Evolutionary conservation across 2,888 invertebrate species (phyloP), one percentile per base, ranked within the genome.

Genomic region (Drosophila quinaria): DNA sequence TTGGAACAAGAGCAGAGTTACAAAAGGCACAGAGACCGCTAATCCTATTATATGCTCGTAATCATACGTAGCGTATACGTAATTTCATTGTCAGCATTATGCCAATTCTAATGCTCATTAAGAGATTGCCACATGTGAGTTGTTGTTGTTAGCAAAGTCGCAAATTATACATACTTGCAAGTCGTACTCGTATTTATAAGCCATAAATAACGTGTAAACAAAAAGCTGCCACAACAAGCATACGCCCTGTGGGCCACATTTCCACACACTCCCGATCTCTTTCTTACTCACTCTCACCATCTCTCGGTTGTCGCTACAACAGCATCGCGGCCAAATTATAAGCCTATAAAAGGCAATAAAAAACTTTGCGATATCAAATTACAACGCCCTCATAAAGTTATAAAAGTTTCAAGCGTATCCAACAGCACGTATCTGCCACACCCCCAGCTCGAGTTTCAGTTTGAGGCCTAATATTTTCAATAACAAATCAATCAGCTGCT

Each of bases 321-420:
- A 89, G 74, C 89, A 85, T 89, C 89, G 87, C 84, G 87, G 85
- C 84, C 89, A 89, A 85, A 85, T 85, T 85, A 85, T 85, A 85
- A 89, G 89, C 87, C 84, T 89, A 85, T 85, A 85, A 85, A 85
- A 85, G 89, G 89, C 89, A 85, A 85, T 85, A 85, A 85, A 85
- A 84, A 84, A 84, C 87, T 85, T 85, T 85, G 87, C 81, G 84
- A 85, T 85, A 85, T 85, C 84, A 89, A 85, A 85, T 85, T 85
- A 85, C 84, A 89, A 84, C 84, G 87, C 87, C 89, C 84, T 85
- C 84, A 85, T 85, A 85, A 85, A 85, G 84, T 85, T 85, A 85
- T 85, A 89, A 85, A 85, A 85, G 89, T 85, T 85, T 85, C 87
- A 77, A 85, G 89, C 84, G 87, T 87, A 85, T 89, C 84, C 76